Percentiles rank a stretch among this genome's conserved stretches.
Evolutionary conservation across 2,888 invertebrate genomes (phyloP).

Genomic region (Cantharis flavilabris): DNA sequence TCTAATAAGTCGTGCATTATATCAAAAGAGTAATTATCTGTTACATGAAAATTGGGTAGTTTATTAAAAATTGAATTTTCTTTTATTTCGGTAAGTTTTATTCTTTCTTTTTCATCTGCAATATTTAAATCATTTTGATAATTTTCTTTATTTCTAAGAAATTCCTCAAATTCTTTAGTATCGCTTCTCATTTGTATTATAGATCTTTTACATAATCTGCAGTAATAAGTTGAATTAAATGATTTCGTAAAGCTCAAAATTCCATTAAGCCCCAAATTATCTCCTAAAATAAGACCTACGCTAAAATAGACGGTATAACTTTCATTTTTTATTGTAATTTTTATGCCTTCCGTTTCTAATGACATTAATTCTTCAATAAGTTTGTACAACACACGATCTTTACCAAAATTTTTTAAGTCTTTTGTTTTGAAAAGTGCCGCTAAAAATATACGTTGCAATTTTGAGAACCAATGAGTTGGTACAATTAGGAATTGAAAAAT

Average conservation of each 20-base stretch:
- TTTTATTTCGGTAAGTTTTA: too few relatives aligned
- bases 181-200: too few relatives aligned
- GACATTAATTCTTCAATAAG: constrained; percentile 10
- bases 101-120: too few relatives aligned
- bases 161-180: too few relatives aligned
- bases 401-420: constrained; percentile 12
- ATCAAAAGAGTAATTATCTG: too few relatives aligned
- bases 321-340: background rate
- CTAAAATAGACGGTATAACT: constrained; percentile 15
- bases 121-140: too few relatives aligned
- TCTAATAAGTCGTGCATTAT: background rate
- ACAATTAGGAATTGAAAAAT: constrained; percentile 19
- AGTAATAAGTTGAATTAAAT: too few relatives aligned
- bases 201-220: too few relatives aligned
- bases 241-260: constrained; percentile 17
- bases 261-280: constrained; percentile 29
- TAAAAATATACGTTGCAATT: constrained; percentile 31
- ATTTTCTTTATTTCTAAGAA: too few relatives aligned
- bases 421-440: constrained; percentile 33
- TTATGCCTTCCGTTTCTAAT: constrained; percentile 27
- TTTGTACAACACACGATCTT: constrained; percentile 7
- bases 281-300: constrained; percentile 16
- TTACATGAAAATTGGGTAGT: too few relatives aligned
- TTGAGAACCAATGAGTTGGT: constrained; percentile 18
- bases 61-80: too few relatives aligned